Percentiles rank a stretch among this genome's conserved stretches.
These are phyloP conservation scores for Stichodactyla helianthus DNA, from an alignment of 64 coral and sea anemone genomes.

Conservation along the genomic window DNA sequence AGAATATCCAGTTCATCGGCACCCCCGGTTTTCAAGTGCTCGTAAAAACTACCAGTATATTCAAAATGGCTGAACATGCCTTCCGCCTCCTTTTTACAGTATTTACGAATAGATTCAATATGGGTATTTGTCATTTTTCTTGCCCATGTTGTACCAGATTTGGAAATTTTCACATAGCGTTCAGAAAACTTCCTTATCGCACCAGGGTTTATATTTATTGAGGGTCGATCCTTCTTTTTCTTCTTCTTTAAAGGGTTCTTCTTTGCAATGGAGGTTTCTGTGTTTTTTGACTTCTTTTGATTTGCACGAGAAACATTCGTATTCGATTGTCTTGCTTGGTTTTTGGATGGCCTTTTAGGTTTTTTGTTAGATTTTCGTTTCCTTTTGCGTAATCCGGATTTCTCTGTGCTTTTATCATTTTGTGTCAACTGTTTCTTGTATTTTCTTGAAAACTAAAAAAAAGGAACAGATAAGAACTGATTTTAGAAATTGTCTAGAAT, in stretches of 20 bases:
- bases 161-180: slow-evolving; percentile 42
- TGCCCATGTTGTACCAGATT: slow-evolving; percentile 26
- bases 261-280: neutral
- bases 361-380: neutral
- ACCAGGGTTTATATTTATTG: neutral
- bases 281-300: neutral
- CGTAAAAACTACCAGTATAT: slow-evolving; percentile 69
- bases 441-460: too few species aligned
- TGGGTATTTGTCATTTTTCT: slow-evolving; percentile 29
- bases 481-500: too few species aligned
- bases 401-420: neutral
- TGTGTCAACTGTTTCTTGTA: neutral
- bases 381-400: neutral
- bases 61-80: slow-evolving; percentile 49
- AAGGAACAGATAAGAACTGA: too few species aligned
- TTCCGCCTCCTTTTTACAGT: slow-evolving; percentile 7
- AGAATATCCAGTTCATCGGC: slow-evolving; percentile 67
- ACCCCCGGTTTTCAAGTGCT: slow-evolving; percentile 39
- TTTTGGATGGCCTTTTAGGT: neutral
- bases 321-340: neutral
- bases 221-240: neutral
- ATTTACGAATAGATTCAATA: slow-evolving; percentile 24
- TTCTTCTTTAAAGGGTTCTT: neutral
- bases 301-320: neutral
- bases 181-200: slow-evolving; percentile 44